These are phyloP conservation scores for Apeira syringaria DNA, from an alignment of 2,888 invertebrate species.

Conservation along the genomic window DNA sequence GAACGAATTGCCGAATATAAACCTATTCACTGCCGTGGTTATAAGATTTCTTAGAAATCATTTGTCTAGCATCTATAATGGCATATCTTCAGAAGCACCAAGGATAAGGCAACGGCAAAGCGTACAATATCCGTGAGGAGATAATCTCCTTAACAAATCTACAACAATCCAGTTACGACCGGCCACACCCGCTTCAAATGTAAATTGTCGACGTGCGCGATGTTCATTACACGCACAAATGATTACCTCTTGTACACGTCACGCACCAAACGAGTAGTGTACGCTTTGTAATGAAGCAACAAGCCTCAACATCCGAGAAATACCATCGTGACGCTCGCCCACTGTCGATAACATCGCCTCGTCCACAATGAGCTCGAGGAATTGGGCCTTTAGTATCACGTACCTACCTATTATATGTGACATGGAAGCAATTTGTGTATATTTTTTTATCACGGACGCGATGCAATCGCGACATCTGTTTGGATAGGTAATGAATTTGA, in stretches of 20 bases:
- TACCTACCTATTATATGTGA: conserved; percentile 33
- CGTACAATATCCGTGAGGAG: conserved; percentile 47
- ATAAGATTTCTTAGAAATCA: no score
- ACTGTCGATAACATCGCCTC: conserved; percentile 62
- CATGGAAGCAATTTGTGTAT: conserved; percentile 49
- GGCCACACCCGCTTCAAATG: conserved; percentile 43
- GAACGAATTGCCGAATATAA: conserved; percentile 46
- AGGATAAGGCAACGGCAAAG: no score
- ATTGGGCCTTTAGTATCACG: conserved; percentile 53
- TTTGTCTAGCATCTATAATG: no score
- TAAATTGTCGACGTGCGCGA: conserved; percentile 49
- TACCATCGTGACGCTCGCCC: conserved; percentile 63
- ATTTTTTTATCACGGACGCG: conserved; percentile 39
- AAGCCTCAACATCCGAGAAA: conserved; percentile 52
- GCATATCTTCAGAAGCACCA: no score
- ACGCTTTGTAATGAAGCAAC: conserved; percentile 42
- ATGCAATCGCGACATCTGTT: conserved; percentile 36
- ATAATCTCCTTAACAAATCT: conserved; percentile 50
- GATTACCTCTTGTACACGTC: conserved; percentile 44
- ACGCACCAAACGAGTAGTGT: conserved; percentile 45
- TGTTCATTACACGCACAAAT: conserved; percentile 57
- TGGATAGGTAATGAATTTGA: conserved; percentile 26
- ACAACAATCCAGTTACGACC: conserved; percentile 48
- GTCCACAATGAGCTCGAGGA: conserved; percentile 56
- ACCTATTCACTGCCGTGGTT: no score